Percentiles rank a stretch among this genome's conserved stretches.
Conservation (phyloP, 2,888 invertebrate genomes). For the Scaptodrosophila latifasciaeformis region DNA sequence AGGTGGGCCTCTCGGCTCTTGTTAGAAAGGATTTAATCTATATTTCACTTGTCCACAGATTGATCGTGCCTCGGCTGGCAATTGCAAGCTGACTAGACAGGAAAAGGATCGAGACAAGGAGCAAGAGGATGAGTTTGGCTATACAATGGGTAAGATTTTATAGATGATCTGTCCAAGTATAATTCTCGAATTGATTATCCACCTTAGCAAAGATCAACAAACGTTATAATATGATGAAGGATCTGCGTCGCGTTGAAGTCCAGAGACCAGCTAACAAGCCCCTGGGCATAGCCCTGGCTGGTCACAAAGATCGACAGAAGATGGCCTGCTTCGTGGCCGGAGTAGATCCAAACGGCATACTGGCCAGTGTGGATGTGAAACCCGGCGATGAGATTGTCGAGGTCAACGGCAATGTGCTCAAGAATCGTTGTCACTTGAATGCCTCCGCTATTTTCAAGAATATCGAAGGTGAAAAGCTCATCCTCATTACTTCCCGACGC, state of each 20-base stretch:
- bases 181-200: not conserved
- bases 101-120: constrained; percentile 89
- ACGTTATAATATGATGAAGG: constrained; percentile 89
- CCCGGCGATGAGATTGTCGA: constrained; percentile 97
- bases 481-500: constrained; percentile 80
- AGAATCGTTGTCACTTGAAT: constrained; percentile 96
- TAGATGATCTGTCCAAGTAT: not conserved
- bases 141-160: constrained; percentile 87
- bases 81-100: constrained; percentile 84
- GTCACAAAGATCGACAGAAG: constrained; percentile 92
- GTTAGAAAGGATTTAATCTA: not conserved
- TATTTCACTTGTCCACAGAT: constrained; percentile 79
- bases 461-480: constrained; percentile 87
- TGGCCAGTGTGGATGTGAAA: constrained; percentile 84
- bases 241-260: constrained; percentile 80
- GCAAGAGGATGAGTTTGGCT: constrained; percentile 93
- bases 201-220: constrained; percentile 91
- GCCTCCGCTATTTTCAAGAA: constrained; percentile 97
- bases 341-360: constrained; percentile 91
- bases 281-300: constrained; percentile 94
- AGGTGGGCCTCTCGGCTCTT: constrained; percentile 76
- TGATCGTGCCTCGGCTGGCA: constrained; percentile 91
- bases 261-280: constrained; percentile 85
- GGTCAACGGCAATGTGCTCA: constrained; percentile 95
- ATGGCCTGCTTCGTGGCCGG: constrained; percentile 98